Base-by-base conservation (phyloP, 2,113 vertebrate genomes). In the Myotis yumanensis region DNA sequence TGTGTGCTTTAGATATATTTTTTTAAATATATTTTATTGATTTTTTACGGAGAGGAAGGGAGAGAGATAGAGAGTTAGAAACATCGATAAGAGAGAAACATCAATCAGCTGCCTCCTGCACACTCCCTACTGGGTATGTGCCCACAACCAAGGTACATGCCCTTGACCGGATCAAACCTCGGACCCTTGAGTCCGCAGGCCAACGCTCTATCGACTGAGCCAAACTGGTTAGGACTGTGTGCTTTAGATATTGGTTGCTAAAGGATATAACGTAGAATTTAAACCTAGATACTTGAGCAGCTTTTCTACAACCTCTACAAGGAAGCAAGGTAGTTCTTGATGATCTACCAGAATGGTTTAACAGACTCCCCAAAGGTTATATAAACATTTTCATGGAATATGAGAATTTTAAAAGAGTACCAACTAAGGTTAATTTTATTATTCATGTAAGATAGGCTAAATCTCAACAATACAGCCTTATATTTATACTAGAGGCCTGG, bases 321-420 rank as follows among this genome's bases (percentile, higher is more conserved):
- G 68, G 66, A 72, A 92, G 43, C 46, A 51, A 76, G 16, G 62
- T 52, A 11, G 12, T 84, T 81, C 46, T 79, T 93, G 46, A 52
- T 82, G 40, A n/a, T 57, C n/a, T 59, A 82, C 30, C 23, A 77
- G 32, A 79, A 82, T n/a, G 59, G 92, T 9, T 71, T 86, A 77
- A 68, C 4, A 94, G 28, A 94, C 3, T 73, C 22, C 23, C 20
- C 30, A 18, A 22, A 71, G 20, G 7, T 11, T 83, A 16, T 71
- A 32, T 25, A 75, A 80, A 54, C 40, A 72, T 90, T 90, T 80
- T 76, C 59, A 37, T 25, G 35, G 82, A 77, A n/a, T 84, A 12
- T 80, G 51, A 90, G 69, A 86, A 83, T 93, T 62, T 62, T 82
- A 32, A 90, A 51, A 57, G n/a, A 91, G 1, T 81, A 72, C 54